These are phyloP conservation scores for Palaemon carinicauda DNA, from an alignment of 1,140 invertebrate genomes.

Conservation along the genomic window DNA sequence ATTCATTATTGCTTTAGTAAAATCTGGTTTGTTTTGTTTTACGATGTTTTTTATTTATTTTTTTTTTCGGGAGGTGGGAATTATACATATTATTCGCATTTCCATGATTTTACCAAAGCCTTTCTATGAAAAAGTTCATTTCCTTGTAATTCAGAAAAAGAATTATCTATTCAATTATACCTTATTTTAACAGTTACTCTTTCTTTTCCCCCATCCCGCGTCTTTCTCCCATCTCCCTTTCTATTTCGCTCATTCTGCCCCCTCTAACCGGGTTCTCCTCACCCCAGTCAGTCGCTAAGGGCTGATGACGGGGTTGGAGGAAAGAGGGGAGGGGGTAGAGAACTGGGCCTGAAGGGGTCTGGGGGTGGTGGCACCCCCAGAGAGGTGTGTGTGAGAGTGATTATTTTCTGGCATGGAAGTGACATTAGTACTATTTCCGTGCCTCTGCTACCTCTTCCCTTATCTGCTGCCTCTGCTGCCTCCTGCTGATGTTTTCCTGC, in stretches of 20 bases:
- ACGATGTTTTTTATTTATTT: not conserved
- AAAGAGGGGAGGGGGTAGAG: not conserved
- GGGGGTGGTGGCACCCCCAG: no score
- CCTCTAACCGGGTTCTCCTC: not conserved
- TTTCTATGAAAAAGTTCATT: no score
- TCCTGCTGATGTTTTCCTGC: not conserved
- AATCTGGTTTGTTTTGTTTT: not conserved
- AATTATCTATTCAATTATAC: not conserved
- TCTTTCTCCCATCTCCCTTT: not conserved
- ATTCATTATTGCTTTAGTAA: no score
- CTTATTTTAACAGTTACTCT: not conserved
- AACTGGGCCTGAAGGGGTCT: not conserved
- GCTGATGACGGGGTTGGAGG: not conserved
- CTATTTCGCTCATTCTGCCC: constrained; percentile 6
- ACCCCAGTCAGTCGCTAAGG: not conserved
- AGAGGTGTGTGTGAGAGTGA: not conserved
- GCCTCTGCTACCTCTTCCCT: not conserved
- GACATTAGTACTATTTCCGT: constrained; percentile 28
- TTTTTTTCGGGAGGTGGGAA: not conserved
- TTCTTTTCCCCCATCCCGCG: not conserved
- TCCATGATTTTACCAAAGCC: no score
- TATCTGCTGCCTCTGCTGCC: not conserved
- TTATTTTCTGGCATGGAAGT: constrained; percentile 23
- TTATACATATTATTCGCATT: no score
- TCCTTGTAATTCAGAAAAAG: no score